Evolutionary conservation across 1,140 invertebrate genomes (phyloP), one percentile per base, ranked within the genome.

Genomic region (Oncopodura yosiiana): DNA sequence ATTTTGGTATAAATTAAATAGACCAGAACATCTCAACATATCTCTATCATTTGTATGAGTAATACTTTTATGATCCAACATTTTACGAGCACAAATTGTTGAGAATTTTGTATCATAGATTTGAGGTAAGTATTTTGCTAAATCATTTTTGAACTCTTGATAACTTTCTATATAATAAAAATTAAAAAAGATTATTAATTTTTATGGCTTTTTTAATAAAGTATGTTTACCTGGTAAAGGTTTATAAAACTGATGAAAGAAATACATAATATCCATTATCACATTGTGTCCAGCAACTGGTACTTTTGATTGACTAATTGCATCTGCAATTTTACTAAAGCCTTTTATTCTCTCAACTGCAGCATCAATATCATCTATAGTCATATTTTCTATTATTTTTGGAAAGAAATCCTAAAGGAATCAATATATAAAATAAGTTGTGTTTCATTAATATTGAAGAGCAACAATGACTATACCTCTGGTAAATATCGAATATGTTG

Each of bases 81-180:
- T 29, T 55, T 39, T 48, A 16, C 53, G n/a, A 6, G 18, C 30
- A 18, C 53, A 29, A 23, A 55, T 29, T 2, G 46, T 43, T 45
- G 49, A 49, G 27, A 32, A 55, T 23, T 55, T 55, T 29, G 53
- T 55, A 16, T 55, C 53, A 49, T 41, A 55, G 2, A 55, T 30
- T 8, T 26, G 11, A 14, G 45, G 26, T n/a, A 55, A 37, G 14
- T 49, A 41, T 9, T 49, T 49, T 16, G n/a, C 27, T 14, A 55
- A 21, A 27, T 42, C 37, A 16, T 27, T 9, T 30, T 55, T 55
- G 37, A 55, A 55, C 18, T 48, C 38, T 3, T 23, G 37, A 34
- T 55, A 55, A n/a, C 23, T 24, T 26, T 55, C 53, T 55, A 30
- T 21, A 37, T 36, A 9, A 16, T 5, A 29, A 48, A 29, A 5